Base-by-base conservation (phyloP, 1,140 invertebrate species). In the Lordiphosa stackelbergi region DNA sequence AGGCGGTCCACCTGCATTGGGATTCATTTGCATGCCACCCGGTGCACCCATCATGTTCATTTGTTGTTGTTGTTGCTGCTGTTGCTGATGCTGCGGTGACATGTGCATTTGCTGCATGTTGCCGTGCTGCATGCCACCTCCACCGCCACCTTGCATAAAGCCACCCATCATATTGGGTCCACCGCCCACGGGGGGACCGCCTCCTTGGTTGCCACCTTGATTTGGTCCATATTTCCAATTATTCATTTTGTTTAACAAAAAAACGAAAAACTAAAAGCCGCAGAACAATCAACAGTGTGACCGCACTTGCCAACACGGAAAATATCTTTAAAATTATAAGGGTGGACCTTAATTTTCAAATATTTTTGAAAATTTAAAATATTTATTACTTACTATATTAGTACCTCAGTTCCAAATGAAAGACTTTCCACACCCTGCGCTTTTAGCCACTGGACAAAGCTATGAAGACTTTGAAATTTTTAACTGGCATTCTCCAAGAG, bases 161-260 rank as follows among this genome's bases (percentile, higher is more conserved):
- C 75, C 71, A 3, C 69, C 63, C 83, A 85, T 78, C 83, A 85
- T 85, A 38, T 83, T 83, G 3, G 71, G 77, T 28, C 24, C 55
- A 7, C 69, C 69, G 5, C 69, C 61, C 1, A 45, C 40, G 1
- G 24, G 24, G 0, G 24, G 24, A 5, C 81, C 74, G 41, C 69
- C 64, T n/a, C 73, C 64, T 45, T 66, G 78, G 42, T 69, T 78
- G 11, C 63, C 61, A 11, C 63, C 61, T 58, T 81, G 74, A 60
- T 85, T 86, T 59, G 69, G 84, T 2, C 77, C 77, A 47, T 73
- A 83, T 28, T 83, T 83, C 77, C 77, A 83, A 77, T 83, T 81
- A 48, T 63, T 61, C 24, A 24, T 46, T 12, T 22, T 31, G 31
- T 31, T 5, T 5, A 8, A 8, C 11, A 34, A 46, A 13, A 46